Evolutionary conservation across 2,888 invertebrate genomes (phyloP).

Genomic region (Syrphus vitripennis): DNA sequence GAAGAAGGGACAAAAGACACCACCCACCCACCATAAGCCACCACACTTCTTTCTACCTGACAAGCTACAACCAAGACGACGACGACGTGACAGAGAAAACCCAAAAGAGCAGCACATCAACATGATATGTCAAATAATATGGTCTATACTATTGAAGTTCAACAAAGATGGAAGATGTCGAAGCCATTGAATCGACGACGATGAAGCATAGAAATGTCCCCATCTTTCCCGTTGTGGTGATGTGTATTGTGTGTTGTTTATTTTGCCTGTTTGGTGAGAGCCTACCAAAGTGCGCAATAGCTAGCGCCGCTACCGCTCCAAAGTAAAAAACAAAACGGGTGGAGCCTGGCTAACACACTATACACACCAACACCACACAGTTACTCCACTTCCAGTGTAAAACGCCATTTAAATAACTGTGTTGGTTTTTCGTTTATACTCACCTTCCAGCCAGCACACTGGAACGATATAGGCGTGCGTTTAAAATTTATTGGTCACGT

Average conservation of each 20-base stretch:
- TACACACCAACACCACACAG: constrained; percentile 14
- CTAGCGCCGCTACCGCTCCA: constrained; percentile 31
- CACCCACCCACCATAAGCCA: constrained; percentile 50
- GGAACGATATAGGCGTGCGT: constrained; percentile 69
- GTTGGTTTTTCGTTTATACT: constrained; percentile 14
- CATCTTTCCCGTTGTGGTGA: constrained; percentile 19
- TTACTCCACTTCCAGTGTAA: constrained; percentile 31
- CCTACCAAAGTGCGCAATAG: constrained; percentile 67
- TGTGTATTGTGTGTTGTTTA: neutral
- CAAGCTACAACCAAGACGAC: neutral
- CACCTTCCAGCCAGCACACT: constrained; percentile 54
- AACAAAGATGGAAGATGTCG: constrained; percentile 72
- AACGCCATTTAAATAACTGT: constrained; percentile 1
- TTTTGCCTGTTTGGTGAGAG: constrained; percentile 35
- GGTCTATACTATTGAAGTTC: constrained; percentile 46
- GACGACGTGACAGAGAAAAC: constrained; percentile 51
- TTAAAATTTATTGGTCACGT: constrained; percentile 71
- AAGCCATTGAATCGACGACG: constrained; percentile 65
- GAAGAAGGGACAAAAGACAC: constrained; percentile 30
- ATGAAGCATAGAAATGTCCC: constrained; percentile 28
- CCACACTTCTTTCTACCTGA: constrained; percentile 7
- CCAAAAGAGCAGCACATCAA: constrained; percentile 35
- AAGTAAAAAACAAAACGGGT: constrained; percentile 47
- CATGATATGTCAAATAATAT: constrained; percentile 56
- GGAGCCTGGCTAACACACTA: constrained; percentile 45